Percentiles rank a stretch among this genome's conserved stretches.
These are phyloP conservation scores for Cebus imitator DNA, from an alignment of 2,113 vertebrate species.

Conservation along the genomic window DNA sequence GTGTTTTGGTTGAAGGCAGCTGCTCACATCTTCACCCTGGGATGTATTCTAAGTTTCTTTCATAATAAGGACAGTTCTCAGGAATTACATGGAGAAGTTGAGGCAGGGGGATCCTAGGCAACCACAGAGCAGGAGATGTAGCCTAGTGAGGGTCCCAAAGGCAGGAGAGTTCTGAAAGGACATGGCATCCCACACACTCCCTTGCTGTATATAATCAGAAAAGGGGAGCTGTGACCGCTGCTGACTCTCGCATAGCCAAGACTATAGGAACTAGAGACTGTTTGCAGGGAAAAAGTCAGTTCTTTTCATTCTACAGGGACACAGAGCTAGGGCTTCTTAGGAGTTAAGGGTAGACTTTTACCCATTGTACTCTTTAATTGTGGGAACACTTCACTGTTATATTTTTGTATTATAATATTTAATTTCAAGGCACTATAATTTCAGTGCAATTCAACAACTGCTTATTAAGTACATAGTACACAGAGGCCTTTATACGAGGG, in stretches of 20 bases:
- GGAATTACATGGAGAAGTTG: neutral
- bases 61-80: neutral
- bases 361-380: neutral
- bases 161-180: neutral
- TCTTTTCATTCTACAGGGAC: neutral
- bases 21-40: neutral
- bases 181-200: neutral
- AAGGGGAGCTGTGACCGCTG: accelerated
- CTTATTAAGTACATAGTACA: neutral
- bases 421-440: neutral
- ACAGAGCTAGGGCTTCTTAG: neutral
- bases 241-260: neutral
- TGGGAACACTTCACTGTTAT: neutral
- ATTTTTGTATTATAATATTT: neutral
- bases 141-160: neutral
- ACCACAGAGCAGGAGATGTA: neutral
- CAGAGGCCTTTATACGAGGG: neutral
- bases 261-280: neutral
- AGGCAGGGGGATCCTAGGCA: neutral
- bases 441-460: neutral
- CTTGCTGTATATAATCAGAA: neutral
- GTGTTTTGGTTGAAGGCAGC: neutral
- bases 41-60: neutral
- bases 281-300: neutral
- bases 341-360: neutral